phyloP scores from a whole-genome alignment of 1,140 invertebrate species.

The Bombus turneri region DNA sequence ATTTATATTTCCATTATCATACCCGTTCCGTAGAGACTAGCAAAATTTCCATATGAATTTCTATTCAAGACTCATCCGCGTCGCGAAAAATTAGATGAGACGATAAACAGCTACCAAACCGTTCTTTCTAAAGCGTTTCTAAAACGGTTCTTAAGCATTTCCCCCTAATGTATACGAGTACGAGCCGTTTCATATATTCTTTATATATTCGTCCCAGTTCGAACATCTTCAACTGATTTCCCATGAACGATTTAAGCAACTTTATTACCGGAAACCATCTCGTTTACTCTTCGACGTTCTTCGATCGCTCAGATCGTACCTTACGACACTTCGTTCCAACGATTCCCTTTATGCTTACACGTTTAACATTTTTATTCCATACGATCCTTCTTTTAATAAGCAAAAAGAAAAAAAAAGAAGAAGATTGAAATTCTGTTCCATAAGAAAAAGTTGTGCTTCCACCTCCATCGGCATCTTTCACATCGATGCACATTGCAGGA shows the following conservation, averaged over 20 bases:
- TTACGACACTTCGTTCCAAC: not conserved
- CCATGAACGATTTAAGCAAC: slow-evolving; percentile 42
- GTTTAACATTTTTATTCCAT: not conserved
- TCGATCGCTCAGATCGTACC: not conserved
- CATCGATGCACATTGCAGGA: not conserved
- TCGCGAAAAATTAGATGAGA: no score
- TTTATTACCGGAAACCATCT: slow-evolving; percentile 44
- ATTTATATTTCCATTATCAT: no score
- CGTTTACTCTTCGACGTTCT: not conserved
- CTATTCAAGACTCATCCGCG: no score
- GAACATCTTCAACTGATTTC: not conserved
- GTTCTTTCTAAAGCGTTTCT: not conserved
- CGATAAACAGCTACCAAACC: not conserved
- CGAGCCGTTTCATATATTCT: not conserved
- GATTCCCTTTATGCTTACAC: no score
- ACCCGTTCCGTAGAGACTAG: not conserved
- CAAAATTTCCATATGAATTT: not conserved
- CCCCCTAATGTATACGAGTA: not conserved
- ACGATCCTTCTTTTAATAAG: not conserved
- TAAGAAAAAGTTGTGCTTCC: no score
- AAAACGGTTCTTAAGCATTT: not conserved
- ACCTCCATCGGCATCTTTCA: not conserved
- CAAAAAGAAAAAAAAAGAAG: no score
- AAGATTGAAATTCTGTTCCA: not conserved
- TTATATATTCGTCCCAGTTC: not conserved